phyloP scores from a whole-genome alignment of 2,113 vertebrate genomes.

The Zapus hudsonius region DNA sequence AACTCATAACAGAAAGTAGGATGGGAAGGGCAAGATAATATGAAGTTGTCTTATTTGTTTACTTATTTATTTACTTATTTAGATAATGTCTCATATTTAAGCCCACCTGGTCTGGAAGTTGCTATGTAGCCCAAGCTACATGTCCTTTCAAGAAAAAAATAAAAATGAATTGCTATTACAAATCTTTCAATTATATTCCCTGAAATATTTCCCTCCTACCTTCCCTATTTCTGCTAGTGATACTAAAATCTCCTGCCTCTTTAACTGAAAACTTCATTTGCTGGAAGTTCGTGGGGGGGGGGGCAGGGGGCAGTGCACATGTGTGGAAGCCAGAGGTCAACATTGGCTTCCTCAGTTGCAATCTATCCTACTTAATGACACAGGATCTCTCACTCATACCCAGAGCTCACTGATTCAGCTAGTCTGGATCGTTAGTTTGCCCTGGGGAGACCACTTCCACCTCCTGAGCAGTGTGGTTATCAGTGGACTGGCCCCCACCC shows the following conservation, averaged over 20 bases:
- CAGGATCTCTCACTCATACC: no score
- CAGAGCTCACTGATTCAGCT: no score
- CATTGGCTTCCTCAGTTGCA: no score
- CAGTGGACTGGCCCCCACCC: no score
- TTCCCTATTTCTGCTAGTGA: background rate
- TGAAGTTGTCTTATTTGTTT: background rate
- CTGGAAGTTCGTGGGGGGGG: background rate
- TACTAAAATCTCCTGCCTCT: background rate
- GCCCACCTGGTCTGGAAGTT: no score
- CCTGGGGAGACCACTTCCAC: no score
- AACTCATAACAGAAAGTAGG: background rate
- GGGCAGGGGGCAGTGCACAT: no score
- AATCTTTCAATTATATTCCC: background rate
- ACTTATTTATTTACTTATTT: background rate
- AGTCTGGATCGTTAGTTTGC: no score
- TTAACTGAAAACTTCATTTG: background rate
- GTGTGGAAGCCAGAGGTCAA: no score
- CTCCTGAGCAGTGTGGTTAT: no score
- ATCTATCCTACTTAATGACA: no score
- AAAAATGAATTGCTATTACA: background rate
- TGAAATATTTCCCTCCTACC: background rate
- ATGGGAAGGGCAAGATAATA: slow-evolving; percentile 3
- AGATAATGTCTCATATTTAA: background rate
- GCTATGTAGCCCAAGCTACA: background rate
- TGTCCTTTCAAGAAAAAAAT: background rate